Percentiles rank a stretch among this genome's conserved stretches.
Evolutionary conservation across 2,888 invertebrate species (phyloP).

Genomic region (Xestobium rufovillosum): DNA sequence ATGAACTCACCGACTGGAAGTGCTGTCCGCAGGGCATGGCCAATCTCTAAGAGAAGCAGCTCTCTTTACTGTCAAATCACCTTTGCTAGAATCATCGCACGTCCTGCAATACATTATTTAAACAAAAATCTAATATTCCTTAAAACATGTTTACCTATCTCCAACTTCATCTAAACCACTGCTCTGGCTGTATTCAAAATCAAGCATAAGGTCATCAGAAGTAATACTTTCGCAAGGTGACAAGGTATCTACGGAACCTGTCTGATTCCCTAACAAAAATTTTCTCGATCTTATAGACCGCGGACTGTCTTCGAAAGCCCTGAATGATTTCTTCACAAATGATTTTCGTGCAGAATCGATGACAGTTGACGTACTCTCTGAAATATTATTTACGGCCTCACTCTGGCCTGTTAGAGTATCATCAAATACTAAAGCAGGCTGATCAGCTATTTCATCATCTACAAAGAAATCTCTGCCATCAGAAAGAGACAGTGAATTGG

Average conservation of each 20-base stretch:
- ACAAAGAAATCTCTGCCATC: constrained; percentile 75
- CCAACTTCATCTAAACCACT: constrained; percentile 49
- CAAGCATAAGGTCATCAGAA: constrained; percentile 83
- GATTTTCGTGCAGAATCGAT: constrained; percentile 39
- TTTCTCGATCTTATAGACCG: constrained; percentile 30
- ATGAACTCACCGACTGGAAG: too few species aligned
- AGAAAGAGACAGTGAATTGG: constrained; percentile 72
- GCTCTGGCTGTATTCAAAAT: constrained; percentile 56
- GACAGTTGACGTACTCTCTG: constrained; percentile 36
- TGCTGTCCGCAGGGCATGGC: too few species aligned
- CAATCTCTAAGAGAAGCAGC: constrained; percentile 1
- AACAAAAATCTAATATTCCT: too few species aligned
- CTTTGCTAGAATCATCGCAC: too few species aligned
- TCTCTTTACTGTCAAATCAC: too few species aligned
- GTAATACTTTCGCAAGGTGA: constrained; percentile 79
- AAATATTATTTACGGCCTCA: constrained; percentile 26
- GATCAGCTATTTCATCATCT: constrained; percentile 88
- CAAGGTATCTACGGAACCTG: constrained; percentile 70
- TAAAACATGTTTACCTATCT: constrained; percentile 42
- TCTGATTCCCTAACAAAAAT: constrained; percentile 34
- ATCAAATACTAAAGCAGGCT: constrained; percentile 74
- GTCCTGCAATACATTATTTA: too few species aligned
- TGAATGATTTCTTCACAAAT: constrained; percentile 33
- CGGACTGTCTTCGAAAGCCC: constrained; percentile 42
- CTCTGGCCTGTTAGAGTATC: constrained; percentile 44